Base-by-base conservation (phyloP, 1,140 invertebrate genomes). In the Trichomalopsis sarcophagae region DNA sequence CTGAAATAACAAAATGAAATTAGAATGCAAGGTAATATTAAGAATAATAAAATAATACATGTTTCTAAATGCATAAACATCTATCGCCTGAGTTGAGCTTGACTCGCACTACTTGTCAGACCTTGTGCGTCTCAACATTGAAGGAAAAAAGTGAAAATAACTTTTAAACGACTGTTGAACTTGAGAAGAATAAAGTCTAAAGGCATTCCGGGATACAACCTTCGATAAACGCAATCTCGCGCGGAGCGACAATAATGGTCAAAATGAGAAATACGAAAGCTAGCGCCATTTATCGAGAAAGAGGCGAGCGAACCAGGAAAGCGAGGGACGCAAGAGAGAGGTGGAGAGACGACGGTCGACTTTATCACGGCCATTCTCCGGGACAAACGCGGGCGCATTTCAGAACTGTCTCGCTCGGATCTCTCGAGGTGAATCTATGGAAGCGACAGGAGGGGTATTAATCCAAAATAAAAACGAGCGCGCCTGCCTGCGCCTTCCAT, bases 381-480 rank as follows among this genome's bases (percentile, higher is more conserved):
- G 36, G n/a, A 69, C 55, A 69, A 77, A 69, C 74, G 82, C 68
- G 77, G 27, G 69, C 68, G 27, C 50, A 50, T 81, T 84, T 84
- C 55, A 73, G 44, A 75, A 80, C 75, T 83, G 55, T 66, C 68
- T 84, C 11, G 82, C 66, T 84, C 11, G 82, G 76, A 79, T 33
- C 66, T 84, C 47, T 62, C 55, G 44, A 62, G 77, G 47, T 55
- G 47, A 84, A 84, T 79, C 68, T 84, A 80, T 79, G 66, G 77
- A 36, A 66, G 71, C n/a, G 47, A 40, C 30, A 77, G 79, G 75
- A 62, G 81, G 79, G 50, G 85, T 88, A 90, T 89, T 89, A 89
- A 90, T 90, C 87, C 71, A 84, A 88, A 89, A 87, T 88, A 91
- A 91, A 91, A 89, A 89, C 84, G 87, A 86, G 73, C 69, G 30